These are phyloP conservation scores for Agriopis leucophaearia DNA, from an alignment of 2,888 invertebrate genomes.

Conservation along the genomic window DNA sequence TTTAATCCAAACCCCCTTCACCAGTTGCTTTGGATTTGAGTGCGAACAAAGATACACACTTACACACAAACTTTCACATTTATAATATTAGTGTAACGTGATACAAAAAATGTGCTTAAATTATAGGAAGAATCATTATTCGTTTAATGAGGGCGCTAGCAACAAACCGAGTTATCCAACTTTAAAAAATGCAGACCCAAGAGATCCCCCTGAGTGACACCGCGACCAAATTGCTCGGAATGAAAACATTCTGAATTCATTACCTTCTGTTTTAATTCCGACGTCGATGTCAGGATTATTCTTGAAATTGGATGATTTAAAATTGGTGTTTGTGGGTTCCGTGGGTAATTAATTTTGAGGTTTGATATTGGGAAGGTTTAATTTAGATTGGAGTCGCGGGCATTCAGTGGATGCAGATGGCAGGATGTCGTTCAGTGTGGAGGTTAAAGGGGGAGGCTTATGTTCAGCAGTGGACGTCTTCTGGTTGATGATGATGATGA, in stretches of 20 bases:
- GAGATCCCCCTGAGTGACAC: slow-evolving; percentile 27
- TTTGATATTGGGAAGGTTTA: background rate
- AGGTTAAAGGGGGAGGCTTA: too few relatives aligned
- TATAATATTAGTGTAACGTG: background rate
- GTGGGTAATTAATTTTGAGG: slow-evolving; percentile 18
- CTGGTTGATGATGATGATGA: too few relatives aligned
- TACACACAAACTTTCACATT: too few relatives aligned
- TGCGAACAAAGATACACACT: too few relatives aligned
- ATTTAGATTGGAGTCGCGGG: slow-evolving; percentile 1
- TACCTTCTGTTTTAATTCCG: slow-evolving; percentile 55
- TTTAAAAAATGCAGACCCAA: slow-evolving; percentile 14
- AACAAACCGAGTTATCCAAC: slow-evolving; percentile 11
- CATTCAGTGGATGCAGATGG: too few relatives aligned
- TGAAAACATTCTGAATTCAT: slow-evolving; percentile 65
- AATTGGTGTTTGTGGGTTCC: slow-evolving; percentile 43
- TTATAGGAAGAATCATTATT: background rate
- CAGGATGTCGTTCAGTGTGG: too few relatives aligned
- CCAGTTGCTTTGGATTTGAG: too few relatives aligned
- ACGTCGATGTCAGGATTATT: slow-evolving; percentile 55
- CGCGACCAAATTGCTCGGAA: slow-evolving; percentile 46
- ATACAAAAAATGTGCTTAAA: background rate
- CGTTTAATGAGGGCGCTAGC: slow-evolving; percentile 2
- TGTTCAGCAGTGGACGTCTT: too few relatives aligned
- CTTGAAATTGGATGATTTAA: slow-evolving; percentile 60
- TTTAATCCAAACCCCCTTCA: too few relatives aligned